phyloP scores from a whole-genome alignment of 2,113 vertebrate genomes.

The Phaetusa simplex region DNA sequence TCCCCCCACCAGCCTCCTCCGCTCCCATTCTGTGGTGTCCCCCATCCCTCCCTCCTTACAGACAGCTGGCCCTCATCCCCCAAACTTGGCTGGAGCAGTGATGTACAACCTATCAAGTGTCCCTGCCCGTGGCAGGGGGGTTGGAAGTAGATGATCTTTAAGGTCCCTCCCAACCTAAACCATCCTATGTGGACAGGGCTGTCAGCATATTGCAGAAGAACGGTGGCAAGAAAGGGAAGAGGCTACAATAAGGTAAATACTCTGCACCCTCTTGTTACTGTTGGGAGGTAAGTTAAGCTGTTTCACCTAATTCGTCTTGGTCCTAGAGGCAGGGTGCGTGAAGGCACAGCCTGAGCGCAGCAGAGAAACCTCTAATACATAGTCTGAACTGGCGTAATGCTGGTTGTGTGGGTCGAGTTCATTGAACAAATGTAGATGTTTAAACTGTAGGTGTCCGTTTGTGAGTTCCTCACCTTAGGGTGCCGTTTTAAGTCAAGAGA shows the following conservation, averaged over 20 bases:
- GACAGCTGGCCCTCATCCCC: background rate
- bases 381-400: background rate
- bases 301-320: background rate
- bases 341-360: background rate
- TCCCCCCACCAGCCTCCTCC: background rate
- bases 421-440: background rate
- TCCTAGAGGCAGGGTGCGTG: background rate
- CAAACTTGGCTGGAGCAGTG: background rate
- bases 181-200: background rate
- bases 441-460: background rate
- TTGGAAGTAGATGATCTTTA: background rate
- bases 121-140: background rate
- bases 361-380: background rate
- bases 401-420: background rate
- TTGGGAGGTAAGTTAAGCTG: background rate
- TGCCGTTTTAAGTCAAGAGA: background rate
- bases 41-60: background rate
- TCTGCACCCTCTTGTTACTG: background rate
- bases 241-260: background rate
- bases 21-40: background rate
- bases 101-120: background rate
- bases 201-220: background rate
- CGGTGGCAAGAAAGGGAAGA: background rate
- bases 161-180: background rate
- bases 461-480: slow-evolving; percentile 1